Percentiles rank a stretch among this genome's conserved stretches.
phyloP scores from a whole-genome alignment of 2,888 invertebrate species.

The Mythimna pallens region DNA sequence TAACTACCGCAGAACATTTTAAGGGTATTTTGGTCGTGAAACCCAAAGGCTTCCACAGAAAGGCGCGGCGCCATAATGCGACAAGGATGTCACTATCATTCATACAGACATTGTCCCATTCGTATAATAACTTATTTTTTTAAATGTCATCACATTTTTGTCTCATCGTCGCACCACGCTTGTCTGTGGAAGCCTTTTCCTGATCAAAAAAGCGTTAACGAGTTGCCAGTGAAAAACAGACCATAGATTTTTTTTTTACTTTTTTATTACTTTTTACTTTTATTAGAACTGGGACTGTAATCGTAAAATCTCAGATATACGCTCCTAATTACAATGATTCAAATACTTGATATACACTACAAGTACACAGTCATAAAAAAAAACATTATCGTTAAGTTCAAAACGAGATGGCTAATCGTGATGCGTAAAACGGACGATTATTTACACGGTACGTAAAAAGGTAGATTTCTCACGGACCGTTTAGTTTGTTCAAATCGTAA shows the following conservation, averaged over 20 bases:
- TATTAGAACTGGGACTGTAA: slow-evolving; percentile 26
- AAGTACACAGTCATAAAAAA: slow-evolving; percentile 26
- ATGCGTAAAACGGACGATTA: slow-evolving; percentile 55
- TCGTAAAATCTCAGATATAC: slow-evolving; percentile 36
- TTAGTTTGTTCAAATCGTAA: slow-evolving; percentile 65
- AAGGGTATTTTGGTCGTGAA: neutral
- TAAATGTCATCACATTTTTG: too few relatives aligned
- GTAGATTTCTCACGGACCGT: slow-evolving; percentile 67
- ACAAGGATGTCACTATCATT: neutral
- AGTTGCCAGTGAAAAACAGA: slow-evolving; percentile 1
- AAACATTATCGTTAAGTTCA: slow-evolving; percentile 50
- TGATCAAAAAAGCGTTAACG: neutral
- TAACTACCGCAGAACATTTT: neutral
- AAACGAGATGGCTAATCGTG: slow-evolving; percentile 51
- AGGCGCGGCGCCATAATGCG: neutral
- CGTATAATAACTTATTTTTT: too few relatives aligned
- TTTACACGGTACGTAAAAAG: slow-evolving; percentile 63
- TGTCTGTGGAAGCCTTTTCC: too few relatives aligned
- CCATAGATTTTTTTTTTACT: neutral
- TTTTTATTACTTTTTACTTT: slow-evolving; percentile 27
- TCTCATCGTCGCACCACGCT: too few relatives aligned
- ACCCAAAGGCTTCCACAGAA: neutral
- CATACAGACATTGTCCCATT: too few relatives aligned
- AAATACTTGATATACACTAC: slow-evolving; percentile 35
- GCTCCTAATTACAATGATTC: slow-evolving; percentile 34